Conservation (phyloP, 2,888 invertebrate species). For the Ormyrus nitidulus region DNA sequence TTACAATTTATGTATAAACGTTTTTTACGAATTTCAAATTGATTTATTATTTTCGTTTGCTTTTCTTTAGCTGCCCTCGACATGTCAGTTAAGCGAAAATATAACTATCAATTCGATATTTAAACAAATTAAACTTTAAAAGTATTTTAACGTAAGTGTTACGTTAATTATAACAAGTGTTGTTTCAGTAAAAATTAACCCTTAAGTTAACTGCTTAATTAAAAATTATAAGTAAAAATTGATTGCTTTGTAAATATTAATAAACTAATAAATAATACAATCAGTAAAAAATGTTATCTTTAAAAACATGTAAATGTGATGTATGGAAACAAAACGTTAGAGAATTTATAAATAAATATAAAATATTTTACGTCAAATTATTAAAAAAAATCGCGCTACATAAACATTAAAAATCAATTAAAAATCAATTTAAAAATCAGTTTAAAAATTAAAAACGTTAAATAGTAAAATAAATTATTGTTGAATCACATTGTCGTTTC, state of each 20-base stretch:
- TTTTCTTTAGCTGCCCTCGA: constrained; percentile 27
- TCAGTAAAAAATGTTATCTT: constrained; percentile 29
- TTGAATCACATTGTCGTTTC: constrained; percentile 33
- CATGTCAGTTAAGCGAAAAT: constrained; percentile 30
- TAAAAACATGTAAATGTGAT: constrained; percentile 22
- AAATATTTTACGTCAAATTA: background rate
- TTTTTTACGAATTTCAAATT: constrained; percentile 16
- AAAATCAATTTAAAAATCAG: background rate
- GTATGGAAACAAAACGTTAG: background rate
- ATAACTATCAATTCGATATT: constrained; percentile 16
- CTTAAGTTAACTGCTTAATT: no score
- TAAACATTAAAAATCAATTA: no score
- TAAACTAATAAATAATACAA: constrained; percentile 45
- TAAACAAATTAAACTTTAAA: constrained; percentile 12
- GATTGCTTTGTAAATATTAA: background rate
- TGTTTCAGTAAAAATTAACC: constrained; percentile 11
- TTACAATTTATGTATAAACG: constrained; percentile 50
- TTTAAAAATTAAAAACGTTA: background rate
- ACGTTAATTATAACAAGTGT: constrained; percentile 19
- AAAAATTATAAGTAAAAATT: no score
- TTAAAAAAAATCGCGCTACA: background rate
- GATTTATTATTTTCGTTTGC: constrained; percentile 26
- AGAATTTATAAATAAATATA: constrained; percentile 31
- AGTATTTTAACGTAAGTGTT: constrained; percentile 8
- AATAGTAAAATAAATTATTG: constrained; percentile 18